phyloP scores from a whole-genome alignment of 2,113 vertebrate species.

The Apodemus sylvaticus region DNA sequence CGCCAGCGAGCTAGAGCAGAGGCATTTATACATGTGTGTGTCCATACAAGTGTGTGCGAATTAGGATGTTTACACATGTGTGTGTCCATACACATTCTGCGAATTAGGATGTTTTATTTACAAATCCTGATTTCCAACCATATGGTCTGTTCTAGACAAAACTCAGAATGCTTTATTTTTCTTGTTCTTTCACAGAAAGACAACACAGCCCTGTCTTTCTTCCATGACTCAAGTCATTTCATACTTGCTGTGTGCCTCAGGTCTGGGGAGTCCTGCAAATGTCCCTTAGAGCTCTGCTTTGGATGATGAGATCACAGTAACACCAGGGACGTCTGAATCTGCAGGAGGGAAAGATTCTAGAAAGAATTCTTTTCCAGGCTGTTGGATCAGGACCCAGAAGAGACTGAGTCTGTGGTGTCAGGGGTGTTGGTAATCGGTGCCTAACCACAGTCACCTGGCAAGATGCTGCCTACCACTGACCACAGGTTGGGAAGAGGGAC shows the following conservation, averaged over 20 bases:
- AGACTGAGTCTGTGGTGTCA: neutral
- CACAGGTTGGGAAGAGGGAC: rapidly evolving
- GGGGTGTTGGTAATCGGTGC: neutral
- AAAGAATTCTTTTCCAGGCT: neutral
- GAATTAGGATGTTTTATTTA: neutral
- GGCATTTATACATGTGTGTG: neutral
- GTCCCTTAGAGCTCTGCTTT: neutral
- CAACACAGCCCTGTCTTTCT: neutral
- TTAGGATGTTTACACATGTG: neutral
- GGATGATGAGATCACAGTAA: neutral
- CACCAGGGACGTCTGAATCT: too few relatives aligned
- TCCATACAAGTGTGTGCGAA: neutral
- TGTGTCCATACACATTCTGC: neutral
- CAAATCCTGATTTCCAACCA: neutral
- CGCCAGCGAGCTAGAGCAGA: neutral
- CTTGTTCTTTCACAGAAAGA: neutral
- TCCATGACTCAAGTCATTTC: neutral
- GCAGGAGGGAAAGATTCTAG: neutral
- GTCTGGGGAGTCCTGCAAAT: neutral
- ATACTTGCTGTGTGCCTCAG: neutral
- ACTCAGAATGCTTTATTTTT: neutral
- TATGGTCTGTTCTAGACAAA: neutral
- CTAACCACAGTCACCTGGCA: neutral
- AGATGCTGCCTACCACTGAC: neutral
- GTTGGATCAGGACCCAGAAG: too few relatives aligned